Evolutionary conservation across 2,797 vertebrate species (phyloP).

Genomic region (Podarcis lilfordi): DNA sequence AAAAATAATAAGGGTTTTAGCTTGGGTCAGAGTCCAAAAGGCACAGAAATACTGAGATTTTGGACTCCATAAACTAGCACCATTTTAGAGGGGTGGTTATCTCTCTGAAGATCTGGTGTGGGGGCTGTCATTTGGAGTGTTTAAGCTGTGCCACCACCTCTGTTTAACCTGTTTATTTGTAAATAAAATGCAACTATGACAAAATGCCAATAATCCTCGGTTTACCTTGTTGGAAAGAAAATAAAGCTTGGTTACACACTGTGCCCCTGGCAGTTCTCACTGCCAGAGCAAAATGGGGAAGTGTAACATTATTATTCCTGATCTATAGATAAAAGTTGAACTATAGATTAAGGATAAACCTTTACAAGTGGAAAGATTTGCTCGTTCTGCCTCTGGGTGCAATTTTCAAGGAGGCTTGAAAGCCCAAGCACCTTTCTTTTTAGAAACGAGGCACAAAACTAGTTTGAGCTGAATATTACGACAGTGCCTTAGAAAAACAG

Average conservation of each 20-base stretch:
- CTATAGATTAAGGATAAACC: not conserved
- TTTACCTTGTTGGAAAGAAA: no score
- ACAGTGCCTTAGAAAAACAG: not conserved
- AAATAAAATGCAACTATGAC: no score
- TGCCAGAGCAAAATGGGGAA: not conserved
- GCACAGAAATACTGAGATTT: no score
- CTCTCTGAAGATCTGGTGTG: no score
- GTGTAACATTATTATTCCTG: not conserved
- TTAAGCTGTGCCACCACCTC: no score
- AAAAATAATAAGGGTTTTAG: no score
- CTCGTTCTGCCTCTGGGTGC: not conserved
- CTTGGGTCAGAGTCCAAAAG: no score
- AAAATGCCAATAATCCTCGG: no score
- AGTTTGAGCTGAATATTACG: not conserved
- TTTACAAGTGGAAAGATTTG: not conserved
- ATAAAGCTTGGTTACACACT: not conserved
- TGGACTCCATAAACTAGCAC: no score
- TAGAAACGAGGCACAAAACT: not conserved
- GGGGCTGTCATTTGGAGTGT: no score
- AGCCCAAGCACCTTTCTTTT: not conserved
- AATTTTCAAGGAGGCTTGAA: not conserved
- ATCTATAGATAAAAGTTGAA: not conserved
- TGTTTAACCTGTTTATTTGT: no score
- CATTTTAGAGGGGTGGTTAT: no score
- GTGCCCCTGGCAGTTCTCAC: not conserved